Base-by-base conservation (phyloP, 1,140 invertebrate genomes). In the Zaprionus taronus region DNA sequence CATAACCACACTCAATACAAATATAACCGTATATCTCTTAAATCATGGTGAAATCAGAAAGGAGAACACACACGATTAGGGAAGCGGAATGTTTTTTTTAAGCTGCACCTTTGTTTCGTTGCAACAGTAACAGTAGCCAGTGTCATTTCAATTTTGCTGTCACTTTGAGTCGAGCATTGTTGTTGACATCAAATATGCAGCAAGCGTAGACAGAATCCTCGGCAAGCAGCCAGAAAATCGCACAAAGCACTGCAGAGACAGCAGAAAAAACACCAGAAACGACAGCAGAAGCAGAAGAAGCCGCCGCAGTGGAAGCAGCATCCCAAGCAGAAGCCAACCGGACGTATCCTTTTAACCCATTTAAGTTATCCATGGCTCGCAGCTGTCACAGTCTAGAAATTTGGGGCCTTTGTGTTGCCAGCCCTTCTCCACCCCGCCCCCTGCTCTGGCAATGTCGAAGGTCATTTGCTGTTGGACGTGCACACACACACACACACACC, bases 351-450 rank as follows among this genome's bases (percentile, higher is more conserved):
- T 89, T 89, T 89, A 89, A 89, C 84, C 84, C 84, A 81, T 90
- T 89, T 89, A 90, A 84, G 84, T 90, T 89, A 89, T 89, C 84
- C 84, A 73, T 89, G 84, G 81, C 85, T 83, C 66, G 78, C 83
- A 87, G 84, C 84, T 89, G 84, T 90, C 85, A 89, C 84, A 89
- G 84, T 89, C 85, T 90, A 80, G 85, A 85, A 87, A 90, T 89
- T 89, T 87, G 58, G 79, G 77, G 78, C 81, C 79, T 89, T 87
- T 90, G 84, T 87, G 81, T 24, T 51, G 20, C 11, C 47, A 22
- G 12, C 47, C 36, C 51, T 31, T 86, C 80, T 72, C 56, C 63
- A 58, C n/a, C 56, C 60, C 66, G 24, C 41, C 53, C 38, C 38
- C 41, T 22, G n/a, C 26, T 15, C 55, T 20, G 63, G 7, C 41